Conservation (phyloP, 2,797 vertebrate genomes). For the Sebastes variabilis region DNA sequence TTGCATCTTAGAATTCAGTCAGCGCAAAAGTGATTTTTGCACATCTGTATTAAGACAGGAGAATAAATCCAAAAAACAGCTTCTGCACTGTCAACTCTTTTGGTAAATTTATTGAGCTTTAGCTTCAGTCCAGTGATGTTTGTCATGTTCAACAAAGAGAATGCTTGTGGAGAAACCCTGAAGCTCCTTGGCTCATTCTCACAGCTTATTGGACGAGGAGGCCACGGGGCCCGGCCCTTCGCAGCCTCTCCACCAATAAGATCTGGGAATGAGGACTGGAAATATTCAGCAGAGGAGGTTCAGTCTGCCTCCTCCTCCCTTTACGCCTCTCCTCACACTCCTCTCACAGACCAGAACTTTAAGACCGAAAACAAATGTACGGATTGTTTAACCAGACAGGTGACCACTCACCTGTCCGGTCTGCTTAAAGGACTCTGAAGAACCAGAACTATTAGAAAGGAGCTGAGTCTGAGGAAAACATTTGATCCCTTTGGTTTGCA, state of each 20-base stretch:
- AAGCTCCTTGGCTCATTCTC: not conserved
- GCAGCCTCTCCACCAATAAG: conserved; percentile 2
- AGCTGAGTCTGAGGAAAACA: not conserved
- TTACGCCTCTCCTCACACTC: conserved; percentile 14
- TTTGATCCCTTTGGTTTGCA: conserved; percentile 16
- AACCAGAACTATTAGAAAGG: not conserved
- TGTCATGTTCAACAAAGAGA: not conserved
- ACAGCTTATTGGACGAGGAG: not conserved
- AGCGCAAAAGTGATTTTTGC: not conserved
- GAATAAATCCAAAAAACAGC: not conserved
- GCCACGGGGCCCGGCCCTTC: not conserved
- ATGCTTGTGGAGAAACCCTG: rapidly evolving
- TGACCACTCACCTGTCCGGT: not conserved
- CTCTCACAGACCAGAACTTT: conserved; percentile 37
- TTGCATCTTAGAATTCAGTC: not conserved
- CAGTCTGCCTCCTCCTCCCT: conserved; percentile 12
- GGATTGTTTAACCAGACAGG: not conserved
- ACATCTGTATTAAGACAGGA: not conserved
- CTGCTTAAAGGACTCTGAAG: not conserved
- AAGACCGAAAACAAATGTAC: not conserved
- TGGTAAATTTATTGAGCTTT: not conserved
- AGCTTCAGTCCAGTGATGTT: not conserved
- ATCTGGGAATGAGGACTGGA: not conserved
- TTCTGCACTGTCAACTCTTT: not conserved
- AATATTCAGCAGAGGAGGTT: conserved; percentile 2